Evolutionary conservation across 2,113 vertebrate species (phyloP).

Genomic region (Silurus glanis): DNA sequence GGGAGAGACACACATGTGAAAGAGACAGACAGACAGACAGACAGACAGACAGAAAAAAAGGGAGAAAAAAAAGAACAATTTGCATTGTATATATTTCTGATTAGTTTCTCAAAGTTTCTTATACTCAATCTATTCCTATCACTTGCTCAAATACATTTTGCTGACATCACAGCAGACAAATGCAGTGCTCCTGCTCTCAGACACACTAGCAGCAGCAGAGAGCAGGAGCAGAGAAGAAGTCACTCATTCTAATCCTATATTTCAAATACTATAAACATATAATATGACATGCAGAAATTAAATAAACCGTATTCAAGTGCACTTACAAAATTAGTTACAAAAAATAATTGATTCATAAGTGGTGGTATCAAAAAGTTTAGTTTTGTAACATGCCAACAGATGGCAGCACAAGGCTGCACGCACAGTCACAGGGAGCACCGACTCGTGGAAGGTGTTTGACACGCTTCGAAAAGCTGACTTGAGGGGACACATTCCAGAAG

Average conservation of each 20-base stretch:
- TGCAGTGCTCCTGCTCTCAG: not conserved
- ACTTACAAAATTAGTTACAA: not conserved
- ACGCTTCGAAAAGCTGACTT: no score
- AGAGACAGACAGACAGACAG: not conserved
- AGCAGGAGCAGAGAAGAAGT: not conserved
- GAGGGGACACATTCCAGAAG: no score
- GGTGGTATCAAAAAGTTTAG: no score
- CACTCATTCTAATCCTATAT: not conserved
- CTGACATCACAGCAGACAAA: not conserved
- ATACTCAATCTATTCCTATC: not conserved
- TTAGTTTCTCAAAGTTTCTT: not conserved
- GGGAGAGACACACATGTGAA: not conserved
- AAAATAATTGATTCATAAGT: not conserved
- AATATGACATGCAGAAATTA: not conserved
- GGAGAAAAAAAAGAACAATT: not conserved
- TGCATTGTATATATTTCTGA: not conserved
- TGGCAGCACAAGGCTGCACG: no score
- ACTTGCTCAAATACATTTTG: not conserved
- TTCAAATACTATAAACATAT: not conserved
- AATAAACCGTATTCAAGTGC: not conserved
- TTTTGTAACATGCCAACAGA: no score
- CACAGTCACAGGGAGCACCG: no score
- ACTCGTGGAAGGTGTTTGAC: no score
- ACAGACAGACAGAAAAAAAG: not conserved
- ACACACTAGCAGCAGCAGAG: not conserved